These are phyloP conservation scores for Helicoverpa armigera DNA, from an alignment of 1,140 invertebrate species.

Conservation along the genomic window DNA sequence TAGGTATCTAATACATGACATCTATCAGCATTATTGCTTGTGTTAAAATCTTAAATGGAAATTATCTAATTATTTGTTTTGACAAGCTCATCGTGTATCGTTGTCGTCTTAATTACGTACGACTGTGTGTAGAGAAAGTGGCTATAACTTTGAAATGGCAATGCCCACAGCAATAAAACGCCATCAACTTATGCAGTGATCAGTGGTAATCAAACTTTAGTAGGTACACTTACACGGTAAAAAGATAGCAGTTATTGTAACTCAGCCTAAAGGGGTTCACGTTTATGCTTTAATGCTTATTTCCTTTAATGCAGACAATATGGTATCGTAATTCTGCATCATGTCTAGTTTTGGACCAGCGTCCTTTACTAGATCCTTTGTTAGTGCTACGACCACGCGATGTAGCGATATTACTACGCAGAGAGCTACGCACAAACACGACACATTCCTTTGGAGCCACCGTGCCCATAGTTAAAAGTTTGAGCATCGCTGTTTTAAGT, in stretches of 20 bases:
- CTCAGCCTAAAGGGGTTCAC: no score
- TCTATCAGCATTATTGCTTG: no score
- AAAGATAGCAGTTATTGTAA: not conserved
- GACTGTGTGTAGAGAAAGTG: constrained; percentile 9
- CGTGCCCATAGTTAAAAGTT: not conserved
- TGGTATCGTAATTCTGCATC: no score
- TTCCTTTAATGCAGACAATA: no score
- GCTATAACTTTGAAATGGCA: constrained; percentile 1
- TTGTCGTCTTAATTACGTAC: constrained; percentile 27
- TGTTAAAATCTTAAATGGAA: not conserved
- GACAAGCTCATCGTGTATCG: not conserved
- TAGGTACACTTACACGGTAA: not conserved
- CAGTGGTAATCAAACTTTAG: not conserved
- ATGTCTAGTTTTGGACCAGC: no score
- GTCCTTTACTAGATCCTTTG: no score
- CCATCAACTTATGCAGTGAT: not conserved
- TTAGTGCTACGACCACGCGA: no score
- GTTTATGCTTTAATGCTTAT: no score
- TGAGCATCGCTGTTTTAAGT: constrained; percentile 5
- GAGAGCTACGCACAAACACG: no score
- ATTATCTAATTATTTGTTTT: not conserved
- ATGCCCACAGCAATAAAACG: constrained; percentile 21
- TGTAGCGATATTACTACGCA: no score
- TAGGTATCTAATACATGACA: no score
- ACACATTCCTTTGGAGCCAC: not conserved